These are phyloP conservation scores for Meta bourneti DNA, from an alignment of 2,888 invertebrate genomes.

Conservation along the genomic window DNA sequence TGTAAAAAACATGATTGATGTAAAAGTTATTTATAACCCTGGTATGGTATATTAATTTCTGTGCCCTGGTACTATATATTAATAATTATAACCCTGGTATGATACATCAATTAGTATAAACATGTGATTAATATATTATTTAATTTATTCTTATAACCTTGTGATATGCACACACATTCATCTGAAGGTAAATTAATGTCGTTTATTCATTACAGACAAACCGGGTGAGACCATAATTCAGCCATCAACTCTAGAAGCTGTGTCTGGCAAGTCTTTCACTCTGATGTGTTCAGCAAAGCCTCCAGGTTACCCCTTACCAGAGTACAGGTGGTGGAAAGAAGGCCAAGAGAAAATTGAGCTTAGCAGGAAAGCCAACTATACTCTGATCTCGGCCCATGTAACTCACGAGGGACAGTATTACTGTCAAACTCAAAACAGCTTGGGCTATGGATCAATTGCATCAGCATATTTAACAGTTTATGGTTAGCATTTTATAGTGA, in stretches of 20 bases:
- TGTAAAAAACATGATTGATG: too few relatives aligned
- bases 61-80: too few relatives aligned
- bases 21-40: too few relatives aligned
- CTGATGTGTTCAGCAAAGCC: conserved; percentile 91
- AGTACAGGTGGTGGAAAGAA: conserved; percentile 92
- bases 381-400: conserved; percentile 91
- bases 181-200: too few relatives aligned
- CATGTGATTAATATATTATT: too few relatives aligned
- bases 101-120: too few relatives aligned
- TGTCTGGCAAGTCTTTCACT: conserved; percentile 84
- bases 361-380: conserved; percentile 90
- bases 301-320: conserved; percentile 95
- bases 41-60: too few relatives aligned
- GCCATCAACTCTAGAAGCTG: conserved; percentile 77
- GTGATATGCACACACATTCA: too few relatives aligned
- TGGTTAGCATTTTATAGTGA: conserved; percentile 76
- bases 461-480: conserved; percentile 92
- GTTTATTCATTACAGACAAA: conserved; percentile 72
- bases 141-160: too few relatives aligned
- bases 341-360: conserved; percentile 84
- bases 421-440: conserved; percentile 93
- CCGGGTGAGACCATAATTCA: conserved; percentile 78
- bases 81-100: too few relatives aligned
- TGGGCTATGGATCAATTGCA: conserved; percentile 92
- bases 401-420: conserved; percentile 92